Base-by-base conservation (phyloP, 1,140 invertebrate genomes). In the Heliconius hermathena region DNA sequence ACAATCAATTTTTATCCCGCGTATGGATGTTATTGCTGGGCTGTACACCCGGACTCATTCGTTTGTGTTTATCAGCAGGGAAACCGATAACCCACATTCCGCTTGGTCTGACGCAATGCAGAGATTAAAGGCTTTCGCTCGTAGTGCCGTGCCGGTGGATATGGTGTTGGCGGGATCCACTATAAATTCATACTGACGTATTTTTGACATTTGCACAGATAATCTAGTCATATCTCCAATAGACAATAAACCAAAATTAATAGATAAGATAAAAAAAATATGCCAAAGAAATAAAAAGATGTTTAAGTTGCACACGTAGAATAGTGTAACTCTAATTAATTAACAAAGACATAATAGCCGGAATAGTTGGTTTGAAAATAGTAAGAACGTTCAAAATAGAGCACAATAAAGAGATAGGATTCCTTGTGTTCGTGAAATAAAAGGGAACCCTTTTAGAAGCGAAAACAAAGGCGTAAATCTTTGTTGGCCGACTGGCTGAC, bases 121-220 rank as follows among this genome's bases (percentile, higher is more conserved):
- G 90, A 91, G 91, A 93, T 94, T 94, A 93, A 93, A 92, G 88
- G 92, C 85, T 92, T 94, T 91, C 88, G 90, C 84, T 86, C 85
- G 86, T 87, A 89, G 86, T 83, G 82, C 87, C 86, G 82, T 86
- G 82, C 85, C 81, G 84, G 81, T 85, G 86, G 83, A 88, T 89
- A 85, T 87, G 85, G 82, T 84, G 86, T 82, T 80, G 79, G 84
- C 83, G 83, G 84, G 85, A 93, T 91, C 90, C 87, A 88, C 88
- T 87, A 86, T 88, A 84, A 88, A 85, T 83, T 85, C 83, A 82
- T 76, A 84, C 80, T 88, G 88, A 89, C 84, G 80, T 83, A 81
- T 80, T 80, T 76, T 76, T 82, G 80, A 82, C 83, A 84, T 71
- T 73, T 75, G 36, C 57, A 76, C 73, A 73, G 60, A 11, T 13